These are phyloP conservation scores for Anastrepha obliqua DNA, from an alignment of 1,140 invertebrate genomes.

Conservation along the genomic window DNA sequence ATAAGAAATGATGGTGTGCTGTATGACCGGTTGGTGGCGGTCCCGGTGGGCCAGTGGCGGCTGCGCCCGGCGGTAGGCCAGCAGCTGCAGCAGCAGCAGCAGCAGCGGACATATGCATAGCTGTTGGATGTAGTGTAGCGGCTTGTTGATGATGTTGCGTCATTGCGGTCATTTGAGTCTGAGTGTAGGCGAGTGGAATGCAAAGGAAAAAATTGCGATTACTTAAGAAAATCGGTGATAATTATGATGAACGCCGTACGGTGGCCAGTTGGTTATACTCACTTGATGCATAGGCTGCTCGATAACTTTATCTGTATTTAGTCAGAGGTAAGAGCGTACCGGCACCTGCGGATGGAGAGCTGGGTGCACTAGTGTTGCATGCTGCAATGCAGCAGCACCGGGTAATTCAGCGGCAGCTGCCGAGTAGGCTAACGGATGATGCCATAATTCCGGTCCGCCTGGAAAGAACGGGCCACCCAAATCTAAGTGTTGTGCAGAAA, in stretches of 20 bases:
- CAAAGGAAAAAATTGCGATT: slow-evolving; percentile 30
- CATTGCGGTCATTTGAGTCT: slow-evolving; percentile 81
- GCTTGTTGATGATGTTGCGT: slow-evolving; percentile 76
- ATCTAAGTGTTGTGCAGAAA: slow-evolving; percentile 78
- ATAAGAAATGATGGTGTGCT: slow-evolving; percentile 82
- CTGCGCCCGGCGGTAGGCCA: slow-evolving; percentile 54
- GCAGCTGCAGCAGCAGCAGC: slow-evolving; percentile 65
- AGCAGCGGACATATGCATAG: slow-evolving; percentile 80
- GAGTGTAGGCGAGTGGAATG: neutral
- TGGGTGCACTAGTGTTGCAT: slow-evolving; percentile 93
- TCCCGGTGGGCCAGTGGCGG: slow-evolving; percentile 48
- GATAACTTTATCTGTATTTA: slow-evolving; percentile 89
- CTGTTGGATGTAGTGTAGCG: slow-evolving; percentile 81
- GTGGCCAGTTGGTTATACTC: slow-evolving; percentile 57
- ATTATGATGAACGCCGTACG: neutral
- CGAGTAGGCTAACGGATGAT: slow-evolving; percentile 90
- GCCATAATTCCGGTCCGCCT: slow-evolving; percentile 93
- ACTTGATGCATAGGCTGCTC: slow-evolving; percentile 75
- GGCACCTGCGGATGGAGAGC: slow-evolving; percentile 97
- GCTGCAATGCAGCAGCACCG: slow-evolving; percentile 85
- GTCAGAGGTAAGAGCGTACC: slow-evolving; percentile 96
- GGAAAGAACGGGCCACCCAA: slow-evolving; percentile 96
- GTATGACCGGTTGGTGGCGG: slow-evolving; percentile 62
- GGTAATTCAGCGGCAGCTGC: slow-evolving; percentile 88
- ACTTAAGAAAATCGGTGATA: slow-evolving; percentile 36